phyloP scores from a whole-genome alignment of 2,113 vertebrate species.

The Pogona vitticeps region DNA sequence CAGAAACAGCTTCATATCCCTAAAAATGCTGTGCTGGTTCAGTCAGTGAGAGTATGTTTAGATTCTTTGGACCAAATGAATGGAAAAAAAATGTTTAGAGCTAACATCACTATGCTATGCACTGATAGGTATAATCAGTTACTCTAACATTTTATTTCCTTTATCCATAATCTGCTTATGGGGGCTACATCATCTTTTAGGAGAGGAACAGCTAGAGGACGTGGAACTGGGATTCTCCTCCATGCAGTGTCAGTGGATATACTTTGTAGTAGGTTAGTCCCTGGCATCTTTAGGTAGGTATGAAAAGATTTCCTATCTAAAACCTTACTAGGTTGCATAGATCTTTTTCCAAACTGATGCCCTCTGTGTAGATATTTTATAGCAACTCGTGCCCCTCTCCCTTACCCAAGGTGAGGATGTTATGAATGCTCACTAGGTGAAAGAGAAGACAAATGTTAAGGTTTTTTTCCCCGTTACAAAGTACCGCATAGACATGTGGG shows the following conservation, averaged over 20 bases:
- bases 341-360: too few relatives aligned
- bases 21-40: not conserved
- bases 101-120: not conserved
- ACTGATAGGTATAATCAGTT: not conserved
- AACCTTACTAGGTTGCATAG: not conserved
- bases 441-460: too few relatives aligned
- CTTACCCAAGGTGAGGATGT: not conserved
- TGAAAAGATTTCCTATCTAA: not conserved
- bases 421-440: not conserved
- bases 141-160: not conserved
- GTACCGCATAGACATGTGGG: too few relatives aligned
- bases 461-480: too few relatives aligned
- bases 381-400: not conserved
- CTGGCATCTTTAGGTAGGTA: not conserved
- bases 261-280: not conserved
- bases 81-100: not conserved
- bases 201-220: not conserved
- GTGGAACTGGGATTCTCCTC: not conserved
- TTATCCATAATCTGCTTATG: not conserved
- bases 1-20: not conserved
- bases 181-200: not conserved
- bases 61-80: not conserved
- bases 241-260: not conserved
- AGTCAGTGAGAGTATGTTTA: not conserved
- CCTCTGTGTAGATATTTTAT: too few relatives aligned